A percentile compares a stretch with the other conserved stretches of the same genome.
phyloP scores from a whole-genome alignment of 23 tunicate genomes.

The Ascidia mentula region DNA sequence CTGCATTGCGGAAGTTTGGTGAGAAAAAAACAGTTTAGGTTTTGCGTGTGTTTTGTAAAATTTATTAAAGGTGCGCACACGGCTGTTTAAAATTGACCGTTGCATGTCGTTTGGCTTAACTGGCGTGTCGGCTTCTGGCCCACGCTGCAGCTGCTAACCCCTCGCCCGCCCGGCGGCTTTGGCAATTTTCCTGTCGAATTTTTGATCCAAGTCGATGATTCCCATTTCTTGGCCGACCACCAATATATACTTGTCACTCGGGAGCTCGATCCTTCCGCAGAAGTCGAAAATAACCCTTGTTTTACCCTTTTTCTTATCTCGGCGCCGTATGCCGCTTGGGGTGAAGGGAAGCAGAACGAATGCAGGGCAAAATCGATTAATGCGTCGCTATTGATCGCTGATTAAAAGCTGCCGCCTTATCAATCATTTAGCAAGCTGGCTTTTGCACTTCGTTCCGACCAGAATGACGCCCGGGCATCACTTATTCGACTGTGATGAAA shows the following conservation, averaged over 20 bases:
- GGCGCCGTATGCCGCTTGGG: not conserved
- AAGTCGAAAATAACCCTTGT: not conserved
- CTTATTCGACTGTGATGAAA: constrained; percentile 2
- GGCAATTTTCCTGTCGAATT: not conserved
- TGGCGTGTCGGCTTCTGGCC: no score
- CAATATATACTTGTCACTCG: constrained; percentile 1
- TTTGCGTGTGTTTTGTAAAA: no score
- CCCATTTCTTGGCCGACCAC: not conserved
- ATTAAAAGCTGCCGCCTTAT: constrained; percentile 12
- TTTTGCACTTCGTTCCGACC: constrained; percentile 1
- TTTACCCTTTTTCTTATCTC: not conserved
- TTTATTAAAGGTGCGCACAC: no score
- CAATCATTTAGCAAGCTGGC: constrained; percentile 8
- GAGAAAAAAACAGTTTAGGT: no score
- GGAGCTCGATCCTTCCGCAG: not conserved
- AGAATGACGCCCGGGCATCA: constrained; percentile 6
- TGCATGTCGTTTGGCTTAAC: no score
- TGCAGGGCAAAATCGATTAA: constrained; percentile 10
- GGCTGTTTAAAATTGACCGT: no score
- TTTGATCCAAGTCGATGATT: not conserved
- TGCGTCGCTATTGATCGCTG: constrained; percentile 12
- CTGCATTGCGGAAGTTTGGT: no score
- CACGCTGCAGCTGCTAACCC: no score
- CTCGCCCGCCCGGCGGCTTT: no score
- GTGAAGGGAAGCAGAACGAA: constrained; percentile 10